Evolutionary conservation across 2,888 invertebrate genomes (phyloP), one percentile per base, ranked within the genome.

Genomic region (Branchipolynoe longqiensis): DNA sequence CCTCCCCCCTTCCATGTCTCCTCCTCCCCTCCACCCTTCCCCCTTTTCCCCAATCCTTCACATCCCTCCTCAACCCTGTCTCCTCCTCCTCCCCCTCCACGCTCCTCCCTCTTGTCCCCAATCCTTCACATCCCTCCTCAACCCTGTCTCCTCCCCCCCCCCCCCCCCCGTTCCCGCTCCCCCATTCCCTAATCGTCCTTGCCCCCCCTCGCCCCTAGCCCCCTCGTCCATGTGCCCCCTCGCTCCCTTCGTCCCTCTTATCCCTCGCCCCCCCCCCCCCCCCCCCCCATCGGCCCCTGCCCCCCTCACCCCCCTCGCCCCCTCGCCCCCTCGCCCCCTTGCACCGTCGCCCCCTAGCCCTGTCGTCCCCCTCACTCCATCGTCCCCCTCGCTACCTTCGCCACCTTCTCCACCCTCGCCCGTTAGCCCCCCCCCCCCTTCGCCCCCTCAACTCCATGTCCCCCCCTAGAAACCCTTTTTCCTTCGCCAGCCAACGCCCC

Each of bases 1-100:
- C 36, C 25, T 14, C 1, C 36, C 38, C 73, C 73, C 73, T 33
- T 12, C 73, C 73, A n/a, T n/a, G n/a, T n/a, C n/a, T n/a, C 36
- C 62, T 62, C 12, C 6, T 40, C 73, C 73, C 73, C 38, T 73
- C 54, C 54, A 12, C 54, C 54, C 54, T 54, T 54, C 54, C 54
- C n/a, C 69, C 18, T 14, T n/a, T 14, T 18, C 38, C 69, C 33
- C 25, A 25, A 41, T 48, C 38, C 18, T 1, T 25, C n/a, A 18
- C 36, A n/a, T 14, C 1, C 36, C 38, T 40, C 73, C 73, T 33
- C 3, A 36, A 36, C 36, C 62, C n/a, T 6, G n/a, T 40, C 73
- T 40, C 73, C 38, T 73, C 54, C 54, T 22, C 54, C 54, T 22
- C 22, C 22, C 54, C 54, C n/a, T n/a, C n/a, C n/a, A 33, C 18